Base-by-base conservation (phyloP, 2,888 invertebrate genomes). In the Rhaphigaster nebulosa region DNA sequence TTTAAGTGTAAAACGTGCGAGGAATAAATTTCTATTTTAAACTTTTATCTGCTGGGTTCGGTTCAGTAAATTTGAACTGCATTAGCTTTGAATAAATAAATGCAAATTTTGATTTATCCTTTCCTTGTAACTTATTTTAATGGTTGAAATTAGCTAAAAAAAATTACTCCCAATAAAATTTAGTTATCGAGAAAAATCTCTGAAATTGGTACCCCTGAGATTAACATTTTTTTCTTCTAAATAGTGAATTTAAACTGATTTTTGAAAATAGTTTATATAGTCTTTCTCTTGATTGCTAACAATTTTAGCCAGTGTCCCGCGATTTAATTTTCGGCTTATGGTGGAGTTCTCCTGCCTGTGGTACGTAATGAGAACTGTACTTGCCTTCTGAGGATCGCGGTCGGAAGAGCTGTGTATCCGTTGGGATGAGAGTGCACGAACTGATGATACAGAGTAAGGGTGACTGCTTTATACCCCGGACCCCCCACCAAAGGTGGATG, bases 371-470 rank as follows among this genome's bases (percentile, higher is more conserved):
- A 38, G 26, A 80, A 18, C 18, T 41, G 41, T 80, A 80, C 80
- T 80, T 80, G 80, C 80, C 80, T 80, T 20, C 41, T 41, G 80
- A 6, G 2, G 38, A 13, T 0, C 5, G 8, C 23, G 23, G 23
- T 6, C 1, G 80, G 26, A 41, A 45, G 80, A 80, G 80, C 41
- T 38, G 38, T 80, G 80, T 80, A 80, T 80, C 80, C 80, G 80
- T 80, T 80, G 80, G 41, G 80, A 80, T 80, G 80, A 41, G 38
- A 41, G 80, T 41, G 80, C 80, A 80, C 80, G 80, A 80, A 80
- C 80, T 80, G 80, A 80, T 80, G 80, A 26, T 13, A 23, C 41
- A 38, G 41, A 41, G 5, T 80, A 80, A 80, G 80, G 80, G 80
- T 80, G 41, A 80, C 41, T 80, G 80, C 26, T 80, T 26, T 80